Base-by-base conservation (phyloP, 2,888 invertebrate genomes). In the Cheilosia scutellata region DNA sequence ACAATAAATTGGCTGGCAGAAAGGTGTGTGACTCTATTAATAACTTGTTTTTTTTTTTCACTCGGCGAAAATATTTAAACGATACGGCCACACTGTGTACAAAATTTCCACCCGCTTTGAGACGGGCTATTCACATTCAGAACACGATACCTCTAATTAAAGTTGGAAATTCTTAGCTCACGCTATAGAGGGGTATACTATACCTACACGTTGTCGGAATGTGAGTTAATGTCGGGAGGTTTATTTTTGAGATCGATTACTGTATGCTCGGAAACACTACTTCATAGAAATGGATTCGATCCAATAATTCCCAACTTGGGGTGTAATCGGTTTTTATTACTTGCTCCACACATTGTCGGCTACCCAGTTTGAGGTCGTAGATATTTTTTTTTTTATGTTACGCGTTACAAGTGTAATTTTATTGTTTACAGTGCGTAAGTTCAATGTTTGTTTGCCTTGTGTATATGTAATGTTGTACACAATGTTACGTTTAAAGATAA, bases 41-140 rank as follows among this genome's bases (percentile, higher is more conserved):
- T 75, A 77, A 55, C 77, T 53, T 55, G 66, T 66, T 77, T 77
- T 53, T 55, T 60, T 66, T 77, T 77, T 77, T 40, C 60, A 66
- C 51, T 68, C 62, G 33, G 70, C 60, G 20, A 68, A 53, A 68
- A 44, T 66, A 76, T 58, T 66, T 37, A 68, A 66, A 13, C 72
- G 53, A 72, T 20, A 20, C 2, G 20, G 20, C 20, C 40, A 51
- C 62, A 62, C n/a, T n/a, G n/a, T n/a, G n/a, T n/a, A n/a, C 53
- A 42, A 31, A 25, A 66, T 13, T 27, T 27, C 27, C 58, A 25
- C 11, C 58, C 40, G 25, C 63, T 33, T 40, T 57, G 65, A 37
- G 7, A 5, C 27, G 63, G 57, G 57, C 11, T 49, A 62, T 47
- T 20, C 16, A 55, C 55, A 25, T 65, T 72, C 13, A 5, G 65